Evolutionary conservation across 2,113 vertebrate genomes (phyloP).

Genomic region (Pollachius pollachius): DNA sequence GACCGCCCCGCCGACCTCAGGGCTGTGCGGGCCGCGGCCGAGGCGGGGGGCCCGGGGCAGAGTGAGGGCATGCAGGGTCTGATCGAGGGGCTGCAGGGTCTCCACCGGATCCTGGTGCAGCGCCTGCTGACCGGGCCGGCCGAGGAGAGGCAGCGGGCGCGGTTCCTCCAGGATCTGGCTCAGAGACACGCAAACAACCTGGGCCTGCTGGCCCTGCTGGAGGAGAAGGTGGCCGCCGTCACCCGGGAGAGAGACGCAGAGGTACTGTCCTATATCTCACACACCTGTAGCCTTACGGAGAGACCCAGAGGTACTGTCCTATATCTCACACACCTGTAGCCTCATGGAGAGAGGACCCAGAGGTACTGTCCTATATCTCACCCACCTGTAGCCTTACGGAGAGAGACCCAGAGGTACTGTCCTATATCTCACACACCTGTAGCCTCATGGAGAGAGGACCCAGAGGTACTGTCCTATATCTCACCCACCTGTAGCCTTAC

Average conservation of each 20-base stretch:
- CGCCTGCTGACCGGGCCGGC: constrained; percentile 68
- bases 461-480: too few species aligned
- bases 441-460: too few species aligned
- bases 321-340: too few species aligned
- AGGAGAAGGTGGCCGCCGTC: constrained; percentile 52
- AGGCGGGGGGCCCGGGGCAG: constrained; percentile 2
- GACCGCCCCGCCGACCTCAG: constrained; percentile 37
- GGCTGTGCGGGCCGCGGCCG: constrained; percentile 30
- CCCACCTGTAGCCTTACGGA: constrained; percentile 6
- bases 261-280: constrained; percentile 16
- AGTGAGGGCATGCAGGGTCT: constrained; percentile 50
- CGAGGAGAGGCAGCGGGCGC: constrained; percentile 65
- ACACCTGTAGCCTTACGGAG: neutral
- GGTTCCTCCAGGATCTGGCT: constrained; percentile 50
- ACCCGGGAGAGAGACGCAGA: constrained; percentile 56
- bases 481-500: too few species aligned
- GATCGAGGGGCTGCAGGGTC: constrained; percentile 62
- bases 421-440: neutral
- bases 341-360: constrained; percentile 21
- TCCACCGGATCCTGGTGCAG: constrained; percentile 70
- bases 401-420: constrained; percentile 56
- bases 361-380: constrained; percentile 14
- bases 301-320: too few species aligned
- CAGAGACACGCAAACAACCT: constrained; percentile 44
- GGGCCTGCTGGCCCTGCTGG: constrained; percentile 41